These are phyloP conservation scores for Phasianus colchicus DNA, from an alignment of 2,113 vertebrate species.

Conservation along the genomic window DNA sequence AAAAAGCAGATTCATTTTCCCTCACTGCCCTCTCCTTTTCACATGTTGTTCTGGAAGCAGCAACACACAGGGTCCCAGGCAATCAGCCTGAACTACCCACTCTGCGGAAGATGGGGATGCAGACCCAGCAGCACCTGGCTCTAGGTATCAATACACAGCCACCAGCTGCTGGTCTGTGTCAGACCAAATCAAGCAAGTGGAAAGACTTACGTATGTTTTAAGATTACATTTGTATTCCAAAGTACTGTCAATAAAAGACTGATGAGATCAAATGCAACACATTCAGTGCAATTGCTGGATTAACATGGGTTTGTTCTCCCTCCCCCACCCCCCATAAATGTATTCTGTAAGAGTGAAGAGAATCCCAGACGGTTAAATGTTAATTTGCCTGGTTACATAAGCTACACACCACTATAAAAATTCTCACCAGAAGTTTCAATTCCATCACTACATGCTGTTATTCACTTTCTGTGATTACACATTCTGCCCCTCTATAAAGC, in stretches of 20 bases:
- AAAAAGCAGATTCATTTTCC: not conserved
- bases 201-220: conserved; percentile 6
- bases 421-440: conserved; percentile 57
- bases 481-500: not conserved
- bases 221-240: conserved; percentile 29
- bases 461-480: conserved; percentile 30
- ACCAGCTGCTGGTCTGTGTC: not conserved
- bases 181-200: conserved; percentile 23
- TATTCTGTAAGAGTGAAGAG: not conserved
- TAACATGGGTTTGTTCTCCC: not conserved
- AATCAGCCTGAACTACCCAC: not conserved
- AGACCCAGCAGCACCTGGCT: not conserved
- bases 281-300: not conserved
- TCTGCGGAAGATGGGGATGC: not conserved
- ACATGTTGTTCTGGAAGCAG: not conserved
- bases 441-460: conserved; percentile 60
- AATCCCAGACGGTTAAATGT: conserved; percentile 58
- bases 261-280: conserved; percentile 21
- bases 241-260: not conserved
- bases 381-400: conserved; percentile 58
- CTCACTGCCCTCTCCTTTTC: not conserved
- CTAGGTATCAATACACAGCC: not conserved
- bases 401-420: conserved; percentile 61
- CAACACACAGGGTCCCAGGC: not conserved
- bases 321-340: not conserved